Evolutionary conservation across 2,113 vertebrate genomes (phyloP).

Genomic region (Vicugna pacos): DNA sequence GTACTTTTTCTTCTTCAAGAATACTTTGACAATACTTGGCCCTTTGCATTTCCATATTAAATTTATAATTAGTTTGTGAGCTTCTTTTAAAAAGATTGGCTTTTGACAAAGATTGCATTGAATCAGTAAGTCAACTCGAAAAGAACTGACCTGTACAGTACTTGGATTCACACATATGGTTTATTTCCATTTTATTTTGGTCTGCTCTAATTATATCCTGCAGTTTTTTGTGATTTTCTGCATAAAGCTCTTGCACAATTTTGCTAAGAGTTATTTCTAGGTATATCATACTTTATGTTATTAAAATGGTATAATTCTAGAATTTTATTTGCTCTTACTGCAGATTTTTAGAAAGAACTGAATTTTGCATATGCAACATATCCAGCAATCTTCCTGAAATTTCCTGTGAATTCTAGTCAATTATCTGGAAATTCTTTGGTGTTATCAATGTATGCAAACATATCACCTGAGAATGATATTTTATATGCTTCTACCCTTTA

Average conservation of each 20-base stretch:
- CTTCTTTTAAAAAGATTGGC: background rate
- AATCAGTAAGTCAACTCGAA: background rate
- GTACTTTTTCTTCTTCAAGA: background rate
- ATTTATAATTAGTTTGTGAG: background rate
- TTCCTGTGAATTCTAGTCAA: background rate
- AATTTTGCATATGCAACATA: background rate
- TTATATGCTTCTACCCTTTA: background rate
- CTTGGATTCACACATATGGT: background rate
- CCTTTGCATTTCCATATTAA: background rate
- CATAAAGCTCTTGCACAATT: background rate
- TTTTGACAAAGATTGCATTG: background rate
- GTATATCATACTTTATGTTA: background rate
- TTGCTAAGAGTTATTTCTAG: background rate
- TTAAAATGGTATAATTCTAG: background rate
- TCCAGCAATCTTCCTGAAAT: background rate
- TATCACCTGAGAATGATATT: background rate
- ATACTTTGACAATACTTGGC: background rate
- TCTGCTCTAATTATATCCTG: background rate
- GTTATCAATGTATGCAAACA: background rate
- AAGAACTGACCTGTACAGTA: background rate
- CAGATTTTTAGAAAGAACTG: background rate
- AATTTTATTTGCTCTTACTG: background rate
- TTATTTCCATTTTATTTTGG: background rate
- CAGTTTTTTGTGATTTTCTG: background rate
- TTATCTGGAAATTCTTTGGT: background rate